These are phyloP conservation scores for Sminthurides aquaticus DNA, from an alignment of 2,888 invertebrate species.

Conservation along the genomic window DNA sequence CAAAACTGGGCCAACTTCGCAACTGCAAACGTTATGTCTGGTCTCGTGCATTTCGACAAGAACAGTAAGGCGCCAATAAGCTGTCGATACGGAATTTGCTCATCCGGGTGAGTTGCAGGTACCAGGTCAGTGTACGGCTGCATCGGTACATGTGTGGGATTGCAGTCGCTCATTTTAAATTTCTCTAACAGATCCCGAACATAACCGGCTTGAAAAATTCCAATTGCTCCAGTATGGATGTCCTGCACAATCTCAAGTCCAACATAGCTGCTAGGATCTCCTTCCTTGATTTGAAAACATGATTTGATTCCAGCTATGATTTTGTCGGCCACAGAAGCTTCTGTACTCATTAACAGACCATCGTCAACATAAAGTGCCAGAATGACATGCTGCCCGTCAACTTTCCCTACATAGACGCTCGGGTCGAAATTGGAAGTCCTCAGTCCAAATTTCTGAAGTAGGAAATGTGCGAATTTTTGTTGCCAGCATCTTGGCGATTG, in stretches of 20 bases:
- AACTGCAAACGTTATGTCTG: slow-evolving; percentile 31
- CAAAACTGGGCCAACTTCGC: slow-evolving; percentile 30
- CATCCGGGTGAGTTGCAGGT: not conserved
- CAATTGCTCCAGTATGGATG: not conserved
- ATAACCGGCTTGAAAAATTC: slow-evolving; percentile 3
- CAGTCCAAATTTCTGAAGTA: slow-evolving; percentile 8
- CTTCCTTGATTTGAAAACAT: not conserved
- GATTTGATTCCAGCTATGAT: not conserved
- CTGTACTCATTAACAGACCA: not conserved
- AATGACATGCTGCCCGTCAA: not conserved
- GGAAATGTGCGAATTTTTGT: slow-evolving; percentile 15
- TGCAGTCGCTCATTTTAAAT: slow-evolving; percentile 17
- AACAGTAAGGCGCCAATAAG: slow-evolving; percentile 29
- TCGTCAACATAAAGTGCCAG: not conserved
- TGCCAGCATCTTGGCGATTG: slow-evolving; percentile 35
- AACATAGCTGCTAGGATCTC: slow-evolving; percentile 1
- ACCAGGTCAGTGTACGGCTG: slow-evolving; percentile 10
- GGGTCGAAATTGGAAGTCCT: not conserved
- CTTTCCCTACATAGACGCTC: not conserved
- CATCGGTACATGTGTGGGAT: slow-evolving; percentile 4
- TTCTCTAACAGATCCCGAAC: slow-evolving; percentile 3
- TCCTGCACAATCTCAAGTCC: slow-evolving; percentile 6
- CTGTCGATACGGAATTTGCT: slow-evolving; percentile 24
- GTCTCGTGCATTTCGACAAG: slow-evolving; percentile 26
- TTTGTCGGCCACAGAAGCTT: not conserved